Base-by-base conservation (phyloP, 2,888 invertebrate genomes). In the Sarcophaga subvicina region DNA sequence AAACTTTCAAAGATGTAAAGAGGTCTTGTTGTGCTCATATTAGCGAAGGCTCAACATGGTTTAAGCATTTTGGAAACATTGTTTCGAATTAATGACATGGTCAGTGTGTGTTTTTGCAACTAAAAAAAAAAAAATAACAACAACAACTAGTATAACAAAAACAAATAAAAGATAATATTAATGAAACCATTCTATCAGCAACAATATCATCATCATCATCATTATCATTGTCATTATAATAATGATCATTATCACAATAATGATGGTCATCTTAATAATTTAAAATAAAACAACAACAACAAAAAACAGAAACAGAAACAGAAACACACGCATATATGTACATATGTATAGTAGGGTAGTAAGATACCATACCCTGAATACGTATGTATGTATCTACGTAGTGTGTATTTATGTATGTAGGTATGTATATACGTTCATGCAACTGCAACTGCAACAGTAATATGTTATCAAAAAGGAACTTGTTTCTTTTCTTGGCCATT, bases 401-500 rank as follows among this genome's bases (percentile, higher is more conserved):
- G 37, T 37, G 6, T 37, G 37, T 37, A 37, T 10, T 8, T 37
- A 37, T 37, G 37, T 37, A 37, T 10, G 37, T 37, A 37, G 10
- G 37, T 10, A 37, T 37, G 37, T 37, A 8, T 14, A 17, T 22
- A 54, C 14, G 60, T 25, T 47, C 67, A 66, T 72, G 79, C 79
- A 78, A 75, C 83, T 77, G 47, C 67, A 75, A 22, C n/a, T 14
- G 54, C 17, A 54, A 47, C 8, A 22, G 64, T 83, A 81, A 70
- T 59, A 80, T 83, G 73, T 79, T 66, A 78, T 63, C 64, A 70
- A 76, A 72, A 67, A 81, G 87, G 81, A 87, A 87, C 81, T 83
- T 80, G 88, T 89, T 89, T 54, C 17, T 54, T 54, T 54, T 88
- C 83, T 80, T 83, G 86, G 78, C 49, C 75, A 75, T 67, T 77